A percentile compares a stretch with the other conserved stretches of the same genome.
Evolutionary conservation across 2,888 invertebrate species (phyloP).

Genomic region (Capitulum mitella): DNA sequence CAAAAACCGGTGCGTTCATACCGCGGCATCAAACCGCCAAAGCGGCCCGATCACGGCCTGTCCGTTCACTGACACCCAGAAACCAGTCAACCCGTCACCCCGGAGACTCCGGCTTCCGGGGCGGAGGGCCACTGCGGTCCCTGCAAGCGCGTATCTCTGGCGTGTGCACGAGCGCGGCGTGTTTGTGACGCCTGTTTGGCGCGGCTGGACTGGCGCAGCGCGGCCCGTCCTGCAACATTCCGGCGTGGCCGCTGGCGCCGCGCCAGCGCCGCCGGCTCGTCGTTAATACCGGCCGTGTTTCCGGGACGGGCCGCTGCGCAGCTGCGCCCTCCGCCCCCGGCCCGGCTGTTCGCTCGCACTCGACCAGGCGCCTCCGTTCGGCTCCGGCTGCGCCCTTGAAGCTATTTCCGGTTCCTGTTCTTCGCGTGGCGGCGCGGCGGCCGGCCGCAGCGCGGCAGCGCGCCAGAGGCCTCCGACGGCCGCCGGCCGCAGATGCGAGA

Average conservation of each 20-base stretch:
- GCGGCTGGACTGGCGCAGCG: not conserved
- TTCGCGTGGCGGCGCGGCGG: not conserved
- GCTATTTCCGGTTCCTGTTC: slow-evolving; percentile 8
- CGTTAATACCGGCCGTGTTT: not conserved
- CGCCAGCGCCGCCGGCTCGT: not conserved
- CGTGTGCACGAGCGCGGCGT: too few species aligned
- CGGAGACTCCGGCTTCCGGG: too few species aligned
- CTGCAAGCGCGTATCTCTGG: too few species aligned
- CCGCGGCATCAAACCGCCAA: too few species aligned
- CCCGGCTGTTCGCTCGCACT: not conserved
- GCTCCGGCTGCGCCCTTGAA: not conserved
- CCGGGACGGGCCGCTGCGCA: not conserved
- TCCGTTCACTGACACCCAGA: too few species aligned
- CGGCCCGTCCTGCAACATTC: not conserved
- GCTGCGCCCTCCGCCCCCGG: not conserved
- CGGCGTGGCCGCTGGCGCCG: not conserved
- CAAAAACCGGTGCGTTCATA: too few species aligned
- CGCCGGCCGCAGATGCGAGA: not conserved
- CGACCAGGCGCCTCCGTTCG: not conserved
- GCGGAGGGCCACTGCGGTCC: too few species aligned
- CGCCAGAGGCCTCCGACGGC: not conserved
- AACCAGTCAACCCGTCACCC: too few species aligned
- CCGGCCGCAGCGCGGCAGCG: not conserved
- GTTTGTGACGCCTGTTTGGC: too few species aligned
- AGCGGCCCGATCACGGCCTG: too few species aligned